Conservation (phyloP, 2,797 vertebrate genomes). For the Buceros bicornis region DNA sequence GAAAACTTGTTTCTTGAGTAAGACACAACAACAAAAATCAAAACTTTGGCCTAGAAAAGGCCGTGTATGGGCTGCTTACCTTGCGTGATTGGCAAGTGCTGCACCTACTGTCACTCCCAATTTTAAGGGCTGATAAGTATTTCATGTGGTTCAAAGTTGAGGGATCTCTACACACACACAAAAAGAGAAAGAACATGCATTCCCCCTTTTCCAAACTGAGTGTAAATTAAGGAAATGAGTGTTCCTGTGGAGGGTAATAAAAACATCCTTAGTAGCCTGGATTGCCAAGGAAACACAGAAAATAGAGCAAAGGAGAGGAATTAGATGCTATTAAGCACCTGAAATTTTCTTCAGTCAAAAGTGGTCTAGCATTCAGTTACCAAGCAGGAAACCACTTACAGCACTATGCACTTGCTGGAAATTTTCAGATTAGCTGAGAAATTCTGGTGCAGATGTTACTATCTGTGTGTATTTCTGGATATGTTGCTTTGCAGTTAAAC, state of each 20-base stretch:
- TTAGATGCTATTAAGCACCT: background rate
- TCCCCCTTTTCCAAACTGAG: background rate
- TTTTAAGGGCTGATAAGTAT: background rate
- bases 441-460: constrained; percentile 22
- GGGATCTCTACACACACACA: background rate
- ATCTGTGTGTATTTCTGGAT: constrained; percentile 14
- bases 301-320: background rate
- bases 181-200: fast-evolving
- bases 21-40: background rate
- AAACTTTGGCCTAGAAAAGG: background rate
- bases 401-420: background rate
- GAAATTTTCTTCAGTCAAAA: constrained; percentile 13
- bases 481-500: constrained; percentile 42
- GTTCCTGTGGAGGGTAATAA: background rate
- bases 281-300: background rate
- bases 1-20: background rate
- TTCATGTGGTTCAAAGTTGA: background rate
- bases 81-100: background rate
- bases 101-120: background rate
- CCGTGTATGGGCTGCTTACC: background rate
- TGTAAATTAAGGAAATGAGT: background rate
- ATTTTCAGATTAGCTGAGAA: constrained; percentile 26
- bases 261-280: background rate
- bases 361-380: background rate
- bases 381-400: background rate